Evolutionary conservation across 2,113 vertebrate genomes (phyloP).

Genomic region (Beaufortia kweichowensis): DNA sequence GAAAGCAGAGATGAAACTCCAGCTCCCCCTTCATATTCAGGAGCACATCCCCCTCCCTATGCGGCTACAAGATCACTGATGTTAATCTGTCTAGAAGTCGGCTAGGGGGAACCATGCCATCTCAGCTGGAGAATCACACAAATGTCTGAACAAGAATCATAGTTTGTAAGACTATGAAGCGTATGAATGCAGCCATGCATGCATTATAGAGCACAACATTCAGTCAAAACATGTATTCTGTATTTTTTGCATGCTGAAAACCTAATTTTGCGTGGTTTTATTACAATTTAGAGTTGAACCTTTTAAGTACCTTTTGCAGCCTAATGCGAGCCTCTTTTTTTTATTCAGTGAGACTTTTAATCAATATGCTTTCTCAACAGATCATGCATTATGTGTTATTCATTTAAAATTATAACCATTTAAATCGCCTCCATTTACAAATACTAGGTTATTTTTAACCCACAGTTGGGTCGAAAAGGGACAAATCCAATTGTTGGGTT

Average conservation of each 20-base stretch:
- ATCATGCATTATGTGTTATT: background rate
- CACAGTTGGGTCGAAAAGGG: too few species aligned
- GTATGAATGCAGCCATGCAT: slow-evolving; percentile 41
- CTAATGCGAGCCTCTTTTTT: too few species aligned
- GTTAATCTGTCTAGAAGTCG: slow-evolving; percentile 47
- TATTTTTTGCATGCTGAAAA: background rate
- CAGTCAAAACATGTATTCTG: background rate
- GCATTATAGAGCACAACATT: slow-evolving; percentile 30
- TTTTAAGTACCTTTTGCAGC: slow-evolving; percentile 33
- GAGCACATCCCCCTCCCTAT: slow-evolving; percentile 36
- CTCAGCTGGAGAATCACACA: slow-evolving; percentile 39
- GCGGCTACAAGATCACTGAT: slow-evolving; percentile 37
- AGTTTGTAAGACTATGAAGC: slow-evolving; percentile 14
- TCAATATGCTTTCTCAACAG: slow-evolving; percentile 19
- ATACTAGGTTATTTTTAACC: too few species aligned
- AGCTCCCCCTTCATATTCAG: background rate
- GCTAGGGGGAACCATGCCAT: slow-evolving; percentile 43
- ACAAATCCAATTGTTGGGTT: too few species aligned
- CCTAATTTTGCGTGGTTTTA: background rate
- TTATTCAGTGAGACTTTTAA: slow-evolving; percentile 46
- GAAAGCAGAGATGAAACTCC: slow-evolving; percentile 32
- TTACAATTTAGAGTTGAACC: slow-evolving; percentile 14
- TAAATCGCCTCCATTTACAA: too few species aligned
- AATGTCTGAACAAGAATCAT: slow-evolving; percentile 32
- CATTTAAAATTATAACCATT: background rate